Base-by-base conservation (phyloP, 2,797 vertebrate genomes). In the Centropyge bicolor region DNA sequence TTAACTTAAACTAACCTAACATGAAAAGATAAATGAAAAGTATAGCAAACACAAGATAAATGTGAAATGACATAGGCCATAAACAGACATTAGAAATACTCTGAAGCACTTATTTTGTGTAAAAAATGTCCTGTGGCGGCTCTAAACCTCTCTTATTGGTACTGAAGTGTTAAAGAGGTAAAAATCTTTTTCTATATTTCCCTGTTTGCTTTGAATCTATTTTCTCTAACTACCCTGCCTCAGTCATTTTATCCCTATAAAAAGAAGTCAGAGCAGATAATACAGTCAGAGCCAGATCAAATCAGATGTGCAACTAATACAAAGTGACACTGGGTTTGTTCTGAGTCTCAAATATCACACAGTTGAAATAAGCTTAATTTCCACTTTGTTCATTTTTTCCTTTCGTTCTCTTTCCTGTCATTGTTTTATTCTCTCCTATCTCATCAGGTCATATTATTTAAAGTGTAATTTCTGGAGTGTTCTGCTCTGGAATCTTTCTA, bases 401-500 rank as follows among this genome's bases (percentile, higher is more conserved):
- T 45, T 22, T 27, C 13, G 20, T 10, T 55, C 8, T 49, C 8
- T 71, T 16, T 60, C 11, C 43, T 56, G 45, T 46, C 14, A 59
- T 49, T 45, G 4, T 66, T 45, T 40, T 31, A 31, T 20, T 64
- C 22, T 62, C 16, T 19, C 36, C 2, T 35, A 3, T 49, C 27
- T 27, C 17, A 38, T 35, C 27, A 62, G 24, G 27, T 46, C 40
- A 20, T 52, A 8, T 46, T 14, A 68, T 78, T 76, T 76, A 60
- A 80, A 66, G 43, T 36, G 43, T 70, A 13, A 4, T 70, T 74
- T 81, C 66, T 86, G 74, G 65, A 84, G 48, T 9, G 8, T 46
- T 69, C n/a, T 48, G 17, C 67, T 52, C 46, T 31, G 1, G 8
- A 7, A 20, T n/a, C 22, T 12, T 49, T 49, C 27, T 31, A 31